These are phyloP conservation scores for Aldabrachelys gigantea DNA, from an alignment of 2,113 vertebrate genomes.

Conservation along the genomic window DNA sequence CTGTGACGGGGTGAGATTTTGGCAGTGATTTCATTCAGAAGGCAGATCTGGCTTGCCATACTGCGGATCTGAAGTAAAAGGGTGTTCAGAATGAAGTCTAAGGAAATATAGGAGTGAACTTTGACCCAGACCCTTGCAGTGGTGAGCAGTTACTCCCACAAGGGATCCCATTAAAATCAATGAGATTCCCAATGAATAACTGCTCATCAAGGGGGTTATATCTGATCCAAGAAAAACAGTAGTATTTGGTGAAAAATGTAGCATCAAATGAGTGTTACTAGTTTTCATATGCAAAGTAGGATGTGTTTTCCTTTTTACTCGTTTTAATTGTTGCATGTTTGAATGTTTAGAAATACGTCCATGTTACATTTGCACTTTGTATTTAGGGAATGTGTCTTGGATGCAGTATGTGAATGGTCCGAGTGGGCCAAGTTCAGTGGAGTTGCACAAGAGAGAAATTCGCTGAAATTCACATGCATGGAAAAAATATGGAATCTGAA, in stretches of 20 bases:
- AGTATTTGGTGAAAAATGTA: neutral
- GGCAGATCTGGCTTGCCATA: neutral
- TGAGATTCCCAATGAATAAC: neutral
- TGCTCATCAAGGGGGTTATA: neutral
- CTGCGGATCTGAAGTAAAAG: fast-evolving
- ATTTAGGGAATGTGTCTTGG: neutral
- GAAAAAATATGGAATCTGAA: neutral
- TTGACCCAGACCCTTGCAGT: neutral
- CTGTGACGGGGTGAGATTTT: neutral
- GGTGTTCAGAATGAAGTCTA: neutral
- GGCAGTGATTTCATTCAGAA: neutral
- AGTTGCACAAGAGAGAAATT: neutral
- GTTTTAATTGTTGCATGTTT: neutral
- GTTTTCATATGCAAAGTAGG: neutral
- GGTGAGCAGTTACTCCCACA: neutral
- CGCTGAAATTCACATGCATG: neutral
- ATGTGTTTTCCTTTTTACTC: neutral
- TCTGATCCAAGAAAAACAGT: neutral
- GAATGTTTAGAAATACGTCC: neutral
- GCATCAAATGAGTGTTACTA: slow-evolving; percentile 40
- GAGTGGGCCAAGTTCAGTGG: neutral
- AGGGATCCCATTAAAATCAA: neutral
- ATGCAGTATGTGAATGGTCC: neutral
- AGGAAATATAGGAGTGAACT: neutral
- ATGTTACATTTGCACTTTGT: neutral